Base-by-base conservation (phyloP, 2,113 vertebrate species). In the Chauna torquata region DNA sequence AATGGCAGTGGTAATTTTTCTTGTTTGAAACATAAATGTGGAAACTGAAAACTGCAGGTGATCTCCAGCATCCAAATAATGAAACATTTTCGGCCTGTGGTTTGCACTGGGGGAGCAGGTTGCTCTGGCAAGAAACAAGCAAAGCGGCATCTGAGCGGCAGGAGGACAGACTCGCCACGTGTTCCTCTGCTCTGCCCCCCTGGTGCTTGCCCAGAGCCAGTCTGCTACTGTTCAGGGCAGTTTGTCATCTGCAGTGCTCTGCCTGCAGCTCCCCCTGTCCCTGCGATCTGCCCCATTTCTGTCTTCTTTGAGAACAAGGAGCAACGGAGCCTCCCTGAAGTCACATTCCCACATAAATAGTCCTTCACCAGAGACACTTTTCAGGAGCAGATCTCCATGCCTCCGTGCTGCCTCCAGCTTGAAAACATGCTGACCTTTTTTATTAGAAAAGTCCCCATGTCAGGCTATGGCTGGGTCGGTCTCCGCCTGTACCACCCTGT, bases 221-320 rank as follows among this genome's bases (percentile, higher is more conserved):
- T 19, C n/a, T 22, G 69, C 47, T 28, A 9, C 36, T 20, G n/a
- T 38, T 38, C 17, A 27, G 69, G 47, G 36, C 30, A 28, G 5
- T 36, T 52, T 38, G 47, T 50, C n/a, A 36, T 5, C 10, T 27
- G 25, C 38, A 64, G 61, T 64, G 38, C 38, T 19, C 25, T 57
- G 34, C 55, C 40, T 45, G 16, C 16, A 38, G 27, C 30, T 44
- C 38, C 38, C 52, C 23, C 55, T 44, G 38, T 23, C 42, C 11
- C 15, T 8, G 36, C 30, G 28, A 19, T 36, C 36, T 5, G 1
- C 23, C 42, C 30, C 0, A 0, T 64, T 75, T 75, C 50, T 88
- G 28, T 86, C 36, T 27, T 61, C 42, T 38, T n/a, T 58, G 47
- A 58, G 36, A 19, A 62, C 40, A 38, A 54, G 55, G 25, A 89